A percentile compares a stretch with the other conserved stretches of the same genome.
Evolutionary conservation across 37 sponge, comb jelly and placozoan species (phyloP).

Genomic region (Eunapius fragilis): DNA sequence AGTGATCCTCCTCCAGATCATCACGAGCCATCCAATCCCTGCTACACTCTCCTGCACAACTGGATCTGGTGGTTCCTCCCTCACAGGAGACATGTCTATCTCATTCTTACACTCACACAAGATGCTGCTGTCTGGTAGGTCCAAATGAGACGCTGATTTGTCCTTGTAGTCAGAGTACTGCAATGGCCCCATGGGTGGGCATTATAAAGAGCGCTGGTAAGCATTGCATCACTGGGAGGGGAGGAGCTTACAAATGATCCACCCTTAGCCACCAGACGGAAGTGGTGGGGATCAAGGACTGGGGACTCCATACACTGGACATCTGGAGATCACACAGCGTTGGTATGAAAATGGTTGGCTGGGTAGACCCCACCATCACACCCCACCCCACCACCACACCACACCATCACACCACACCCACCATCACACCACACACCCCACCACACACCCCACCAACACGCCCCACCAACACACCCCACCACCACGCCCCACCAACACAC

Average conservation of each 20-base stretch:
- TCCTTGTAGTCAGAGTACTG: slow-evolving; percentile 57
- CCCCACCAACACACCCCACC: background rate
- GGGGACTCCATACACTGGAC: slow-evolving; percentile 32
- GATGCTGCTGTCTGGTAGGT: slow-evolving; percentile 35
- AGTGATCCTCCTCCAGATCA: background rate
- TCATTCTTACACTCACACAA: slow-evolving; percentile 35
- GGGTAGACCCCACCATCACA: background rate
- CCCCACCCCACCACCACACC: too few relatives aligned
- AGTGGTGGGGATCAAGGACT: slow-evolving; percentile 72
- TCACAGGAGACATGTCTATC: slow-evolving; percentile 15
- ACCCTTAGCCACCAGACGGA: slow-evolving; percentile 48
- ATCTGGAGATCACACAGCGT: background rate
- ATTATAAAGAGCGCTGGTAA: slow-evolving; percentile 2
- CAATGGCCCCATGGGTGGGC: too few relatives aligned
- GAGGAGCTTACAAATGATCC: slow-evolving; percentile 34
- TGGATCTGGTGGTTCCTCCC: background rate
- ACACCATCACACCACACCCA: too few relatives aligned
- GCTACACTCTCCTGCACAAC: background rate
- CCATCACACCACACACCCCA: too few relatives aligned
- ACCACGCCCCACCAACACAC: background rate
- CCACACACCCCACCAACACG: background rate
- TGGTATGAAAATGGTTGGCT: background rate
- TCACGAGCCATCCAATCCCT: background rate
- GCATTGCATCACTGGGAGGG: background rate
- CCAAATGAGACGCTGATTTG: slow-evolving; percentile 1